Evolutionary conservation across 2,888 invertebrate species (phyloP).

Genomic region (Linyphia triangularis): DNA sequence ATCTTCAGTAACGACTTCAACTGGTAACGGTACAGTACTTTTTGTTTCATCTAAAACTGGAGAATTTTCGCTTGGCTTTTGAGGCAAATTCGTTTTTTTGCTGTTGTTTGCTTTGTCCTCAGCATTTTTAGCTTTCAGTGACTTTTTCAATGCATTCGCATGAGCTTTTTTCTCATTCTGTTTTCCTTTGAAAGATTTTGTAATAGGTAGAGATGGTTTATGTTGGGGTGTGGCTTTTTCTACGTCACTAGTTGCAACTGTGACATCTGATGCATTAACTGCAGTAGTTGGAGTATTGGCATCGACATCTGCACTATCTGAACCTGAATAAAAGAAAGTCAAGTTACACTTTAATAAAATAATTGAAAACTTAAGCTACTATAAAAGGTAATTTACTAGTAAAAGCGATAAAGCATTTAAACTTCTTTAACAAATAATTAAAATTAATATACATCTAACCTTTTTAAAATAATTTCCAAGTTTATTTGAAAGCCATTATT

Average conservation of each 20-base stretch:
- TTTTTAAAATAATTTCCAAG: too few relatives aligned
- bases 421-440: not conserved
- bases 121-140: constrained; percentile 17
- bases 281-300: not conserved
- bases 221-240: not conserved
- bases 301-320: not conserved
- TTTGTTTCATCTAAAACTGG: not conserved
- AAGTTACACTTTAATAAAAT: not conserved
- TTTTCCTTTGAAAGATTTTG: constrained; percentile 28
- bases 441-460: not conserved
- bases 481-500: too few relatives aligned
- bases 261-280: not conserved
- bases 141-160: constrained; percentile 14
- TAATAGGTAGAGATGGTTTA: not conserved
- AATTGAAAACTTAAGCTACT: not conserved
- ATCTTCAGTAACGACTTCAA: constrained; percentile 33
- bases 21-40: constrained; percentile 7
- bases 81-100: not conserved
- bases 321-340: not conserved
- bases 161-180: constrained; percentile 36
- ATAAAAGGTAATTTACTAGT: not conserved
- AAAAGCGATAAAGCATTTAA: not conserved
- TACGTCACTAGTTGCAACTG: not conserved
- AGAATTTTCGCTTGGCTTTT: not conserved
- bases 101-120: constrained; percentile 1